Conservation (phyloP, 1,140 invertebrate genomes). For the Drosophila nikananu region DNA sequence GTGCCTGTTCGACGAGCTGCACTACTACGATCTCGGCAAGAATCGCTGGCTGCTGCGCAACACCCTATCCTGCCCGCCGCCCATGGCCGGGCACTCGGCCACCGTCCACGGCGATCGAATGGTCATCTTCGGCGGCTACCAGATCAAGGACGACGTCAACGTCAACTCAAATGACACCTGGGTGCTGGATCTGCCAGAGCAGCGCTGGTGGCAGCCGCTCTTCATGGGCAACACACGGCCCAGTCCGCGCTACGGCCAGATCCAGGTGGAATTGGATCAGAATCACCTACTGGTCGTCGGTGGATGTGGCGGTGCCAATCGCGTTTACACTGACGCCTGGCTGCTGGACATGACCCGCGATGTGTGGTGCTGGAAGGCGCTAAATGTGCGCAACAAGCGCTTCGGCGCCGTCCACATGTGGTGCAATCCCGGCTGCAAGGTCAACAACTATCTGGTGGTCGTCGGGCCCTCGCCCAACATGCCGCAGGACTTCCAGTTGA, state of each 20-base stretch:
- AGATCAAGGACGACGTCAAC: slow-evolving; percentile 86
- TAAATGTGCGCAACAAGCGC: slow-evolving; percentile 91
- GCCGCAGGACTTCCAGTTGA: slow-evolving; percentile 81
- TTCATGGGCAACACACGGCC: slow-evolving; percentile 90
- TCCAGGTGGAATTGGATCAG: slow-evolving; percentile 91
- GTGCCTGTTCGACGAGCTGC: slow-evolving; percentile 96
- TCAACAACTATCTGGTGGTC: slow-evolving; percentile 85
- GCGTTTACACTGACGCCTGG: slow-evolving; percentile 89
- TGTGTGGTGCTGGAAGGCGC: slow-evolving; percentile 93
- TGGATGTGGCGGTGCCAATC: slow-evolving; percentile 87
- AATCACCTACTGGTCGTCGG: slow-evolving; percentile 91
- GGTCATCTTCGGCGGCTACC: slow-evolving; percentile 95
- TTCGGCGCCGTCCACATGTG: slow-evolving; percentile 94
- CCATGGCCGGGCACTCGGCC: slow-evolving; percentile 97
- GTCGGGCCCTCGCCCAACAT: slow-evolving; percentile 80
- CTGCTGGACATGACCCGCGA: slow-evolving; percentile 88
- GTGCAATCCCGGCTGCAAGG: slow-evolving; percentile 96
- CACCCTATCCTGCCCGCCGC: slow-evolving; percentile 89
- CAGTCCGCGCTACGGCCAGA: slow-evolving; percentile 94
- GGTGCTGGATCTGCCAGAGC: slow-evolving; percentile 93
- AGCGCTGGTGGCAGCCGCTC: slow-evolving; percentile 91
- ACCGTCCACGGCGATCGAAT: slow-evolving; percentile 94
- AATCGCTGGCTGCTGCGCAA: slow-evolving; percentile 94
- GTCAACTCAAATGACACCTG: slow-evolving; percentile 94
- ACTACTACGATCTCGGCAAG: slow-evolving; percentile 93